These are phyloP conservation scores for Gobiocypris rarus DNA, from an alignment of 2,113 vertebrate genomes.

Conservation along the genomic window DNA sequence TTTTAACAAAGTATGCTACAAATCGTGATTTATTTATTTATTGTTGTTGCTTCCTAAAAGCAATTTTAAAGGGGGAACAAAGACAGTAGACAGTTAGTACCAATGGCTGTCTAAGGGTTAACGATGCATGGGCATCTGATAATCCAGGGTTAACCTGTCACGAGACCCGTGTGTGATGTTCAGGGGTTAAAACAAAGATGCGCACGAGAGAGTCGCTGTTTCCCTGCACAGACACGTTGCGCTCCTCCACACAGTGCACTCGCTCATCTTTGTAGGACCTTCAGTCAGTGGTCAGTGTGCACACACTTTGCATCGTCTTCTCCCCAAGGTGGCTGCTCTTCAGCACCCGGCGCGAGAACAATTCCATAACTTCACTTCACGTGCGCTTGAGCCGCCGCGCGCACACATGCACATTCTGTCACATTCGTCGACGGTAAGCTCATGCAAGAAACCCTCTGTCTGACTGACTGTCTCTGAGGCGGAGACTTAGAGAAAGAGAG, in stretches of 20 bases:
- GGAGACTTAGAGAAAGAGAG: slow-evolving; percentile 30
- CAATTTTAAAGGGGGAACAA: background rate
- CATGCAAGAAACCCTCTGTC: slow-evolving; percentile 39
- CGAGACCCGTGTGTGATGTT: slow-evolving; percentile 48
- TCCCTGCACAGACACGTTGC: slow-evolving; percentile 41
- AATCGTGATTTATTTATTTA: no score
- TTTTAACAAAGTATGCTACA: no score
- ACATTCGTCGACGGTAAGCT: slow-evolving; percentile 39
- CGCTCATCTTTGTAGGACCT: slow-evolving; percentile 37
- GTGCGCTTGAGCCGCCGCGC: background rate
- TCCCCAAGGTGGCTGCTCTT: slow-evolving; percentile 16
- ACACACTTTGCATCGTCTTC: slow-evolving; percentile 9
- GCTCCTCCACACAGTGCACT: slow-evolving; percentile 37
- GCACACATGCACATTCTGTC: slow-evolving; percentile 30
- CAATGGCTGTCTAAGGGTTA: background rate
- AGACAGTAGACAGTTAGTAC: background rate
- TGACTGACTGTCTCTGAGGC: slow-evolving; percentile 43
- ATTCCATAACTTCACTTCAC: slow-evolving; percentile 47
- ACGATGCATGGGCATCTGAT: background rate
- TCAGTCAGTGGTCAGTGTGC: slow-evolving; percentile 21
- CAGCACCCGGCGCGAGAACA: slow-evolving; percentile 11
- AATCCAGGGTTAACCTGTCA: slow-evolving; percentile 53
- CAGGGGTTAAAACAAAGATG: slow-evolving; percentile 58
- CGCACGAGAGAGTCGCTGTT: slow-evolving; percentile 49
- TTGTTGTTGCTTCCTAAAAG: background rate